These are phyloP conservation scores for Pagetopsis macropterus DNA, from an alignment of 2,797 vertebrate species.

Conservation along the genomic window DNA sequence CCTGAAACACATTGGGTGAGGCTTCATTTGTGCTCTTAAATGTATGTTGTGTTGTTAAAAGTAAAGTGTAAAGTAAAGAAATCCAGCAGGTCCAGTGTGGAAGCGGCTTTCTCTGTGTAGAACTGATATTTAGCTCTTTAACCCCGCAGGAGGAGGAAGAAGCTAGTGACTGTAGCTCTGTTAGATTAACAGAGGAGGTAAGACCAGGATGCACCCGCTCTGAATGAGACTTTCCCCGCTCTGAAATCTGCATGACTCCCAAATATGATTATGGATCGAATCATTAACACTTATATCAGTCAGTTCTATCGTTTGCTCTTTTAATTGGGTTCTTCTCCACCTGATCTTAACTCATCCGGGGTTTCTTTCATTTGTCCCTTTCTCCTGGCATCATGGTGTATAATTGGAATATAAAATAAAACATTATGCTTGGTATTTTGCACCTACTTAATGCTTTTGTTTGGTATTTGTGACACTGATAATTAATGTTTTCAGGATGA, in stretches of 20 bases:
- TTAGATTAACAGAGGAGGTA: conserved; percentile 75
- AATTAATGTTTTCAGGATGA: conserved; percentile 70
- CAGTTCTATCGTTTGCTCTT: conserved; percentile 1
- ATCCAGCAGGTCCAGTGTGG: neutral
- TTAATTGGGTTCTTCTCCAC: conserved; percentile 11
- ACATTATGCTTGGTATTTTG: neutral
- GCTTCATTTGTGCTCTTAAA: neutral
- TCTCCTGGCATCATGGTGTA: neutral
- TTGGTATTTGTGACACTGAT: neutral
- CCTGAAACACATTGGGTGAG: accelerated
- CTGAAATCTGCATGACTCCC: conserved; percentile 63
- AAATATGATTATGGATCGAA: neutral
- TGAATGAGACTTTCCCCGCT: conserved; percentile 12
- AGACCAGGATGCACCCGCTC: conserved; percentile 53
- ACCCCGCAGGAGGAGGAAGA: conserved; percentile 73
- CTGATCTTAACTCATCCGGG: conserved; percentile 6
- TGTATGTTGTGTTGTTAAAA: neutral
- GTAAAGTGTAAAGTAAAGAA: neutral
- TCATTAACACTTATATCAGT: neutral
- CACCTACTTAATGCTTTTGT: neutral
- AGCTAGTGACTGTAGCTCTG: conserved; percentile 73
- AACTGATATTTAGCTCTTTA: conserved; percentile 69
- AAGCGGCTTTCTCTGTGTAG: conserved; percentile 14
- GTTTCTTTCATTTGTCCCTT: neutral
- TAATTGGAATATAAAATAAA: neutral